Percentiles rank a stretch among this genome's conserved stretches.
Conservation (phyloP, 1,140 invertebrate species). For the Psilanteris sp. region DNA sequence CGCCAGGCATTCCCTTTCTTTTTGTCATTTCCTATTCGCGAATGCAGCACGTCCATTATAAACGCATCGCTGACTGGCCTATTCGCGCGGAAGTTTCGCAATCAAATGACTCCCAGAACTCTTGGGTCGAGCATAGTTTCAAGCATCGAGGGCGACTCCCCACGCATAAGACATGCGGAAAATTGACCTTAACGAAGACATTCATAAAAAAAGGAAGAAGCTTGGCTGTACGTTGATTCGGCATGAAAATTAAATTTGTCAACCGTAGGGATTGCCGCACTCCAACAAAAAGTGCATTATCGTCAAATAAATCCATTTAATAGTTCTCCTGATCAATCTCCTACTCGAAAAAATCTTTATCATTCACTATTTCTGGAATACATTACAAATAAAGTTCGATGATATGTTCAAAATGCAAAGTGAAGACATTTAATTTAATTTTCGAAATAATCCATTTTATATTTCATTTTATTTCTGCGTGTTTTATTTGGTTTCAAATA, state of each 20-base stretch:
- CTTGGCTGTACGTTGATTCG: slow-evolving; percentile 39
- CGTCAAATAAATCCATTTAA: slow-evolving; percentile 20
- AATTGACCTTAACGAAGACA: slow-evolving; percentile 55
- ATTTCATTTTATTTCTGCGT: no score
- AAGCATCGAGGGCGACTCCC: not conserved
- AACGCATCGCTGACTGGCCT: slow-evolving; percentile 60
- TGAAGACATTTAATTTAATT: no score
- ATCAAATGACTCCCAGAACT: slow-evolving; percentile 59
- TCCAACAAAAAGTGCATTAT: slow-evolving; percentile 25
- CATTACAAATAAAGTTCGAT: no score
- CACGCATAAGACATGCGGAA: slow-evolving; percentile 54
- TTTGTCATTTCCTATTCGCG: slow-evolving; percentile 42
- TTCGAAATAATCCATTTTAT: no score
- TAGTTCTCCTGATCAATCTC: no score
- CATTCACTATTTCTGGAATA: no score
- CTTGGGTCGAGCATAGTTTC: slow-evolving; percentile 31
- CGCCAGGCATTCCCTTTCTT: slow-evolving; percentile 53
- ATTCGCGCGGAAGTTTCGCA: slow-evolving; percentile 62
- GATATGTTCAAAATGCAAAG: no score
- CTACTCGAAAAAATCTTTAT: no score
- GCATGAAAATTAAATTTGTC: slow-evolving; percentile 53
- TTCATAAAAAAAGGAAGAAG: slow-evolving; percentile 25
- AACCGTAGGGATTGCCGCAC: slow-evolving; percentile 21
- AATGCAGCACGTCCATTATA: slow-evolving; percentile 56
- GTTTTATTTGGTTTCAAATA: no score